Base-by-base conservation (phyloP, 2,113 vertebrate species). In the Fregata magnificens region DNA sequence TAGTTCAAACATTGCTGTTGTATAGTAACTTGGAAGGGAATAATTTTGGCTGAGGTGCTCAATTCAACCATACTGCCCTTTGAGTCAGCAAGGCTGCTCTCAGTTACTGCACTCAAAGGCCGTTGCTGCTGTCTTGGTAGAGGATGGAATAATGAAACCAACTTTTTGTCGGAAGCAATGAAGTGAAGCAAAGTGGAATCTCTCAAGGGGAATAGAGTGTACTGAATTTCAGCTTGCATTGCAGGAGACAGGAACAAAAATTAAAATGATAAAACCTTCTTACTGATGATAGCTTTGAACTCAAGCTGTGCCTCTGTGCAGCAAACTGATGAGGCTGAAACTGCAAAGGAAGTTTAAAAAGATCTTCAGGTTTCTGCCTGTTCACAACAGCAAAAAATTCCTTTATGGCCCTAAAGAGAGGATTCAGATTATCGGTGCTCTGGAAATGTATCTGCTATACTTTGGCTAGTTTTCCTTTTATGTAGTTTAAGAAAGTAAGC, bases 31-130 rank as follows among this genome's bases (percentile, higher is more conserved):
- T 42, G 47, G 8, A 49, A 67, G 9, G 55, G 32, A 80, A 15
- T 72, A n/a, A 40, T n/a, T 91, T 88, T 80, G 52, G 13, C 31
- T 47, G 44, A 55, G 17, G 11, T 56, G 31, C 45, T 72, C 16
- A 19, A 0, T 34, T 81, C 28, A 17, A 1, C 65, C 5, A 0
- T 53, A 20, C 11, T 25, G 11, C 45, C 2, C 0, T 62, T 45
- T 10, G 59, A 20, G 38, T 78, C 38, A 62, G 58, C 63, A 49
- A 34, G 34, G 10, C 52, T 65, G 50, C 45, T 77, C 14, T 66
- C 36, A 26, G 22, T 29, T 53, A 13, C 22, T 62, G 42, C 0
- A 0, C 31, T 67, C 4, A 0, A 16, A 20, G 42, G 40, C 50
- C 10, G 5, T 86, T 29, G 31, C 62, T 66, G 2, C 63, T 61